Evolutionary conservation across 2,888 invertebrate species (phyloP), one percentile per base, ranked within the genome.

Genomic region (Dendrolimus pini): DNA sequence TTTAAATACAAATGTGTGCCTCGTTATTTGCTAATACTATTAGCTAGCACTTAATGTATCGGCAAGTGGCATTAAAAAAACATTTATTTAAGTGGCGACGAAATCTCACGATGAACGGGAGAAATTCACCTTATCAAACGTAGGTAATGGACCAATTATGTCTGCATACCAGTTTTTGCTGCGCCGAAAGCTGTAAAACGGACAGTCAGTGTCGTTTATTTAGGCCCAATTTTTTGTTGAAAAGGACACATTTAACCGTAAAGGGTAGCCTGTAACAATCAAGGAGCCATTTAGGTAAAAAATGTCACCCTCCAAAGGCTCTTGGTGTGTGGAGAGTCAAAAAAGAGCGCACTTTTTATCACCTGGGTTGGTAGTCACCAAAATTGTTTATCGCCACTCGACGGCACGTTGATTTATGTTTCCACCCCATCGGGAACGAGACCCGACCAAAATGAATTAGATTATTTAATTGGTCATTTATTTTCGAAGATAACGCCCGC

Each of bases 391-490:
- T 90, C 89, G 81, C 86, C 82, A 85, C 89, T 89, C 80, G 77
- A 82, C 78, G 81, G 78, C 82, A 77, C 83, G 89, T 87, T 89
- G 89, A 90, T 90, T 89, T 89, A 89, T 88, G 78, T 74, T 82
- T 88, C 88, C 87, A 86, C 82, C 87, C 87, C 75, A 72, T 74
- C 71, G 69, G 80, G 78, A 74, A 75, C 68, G 71, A 70, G 71
- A 66, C 75, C 77, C 74, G 69, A 72, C 78, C 74, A 69, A 82
- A 88, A 89, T 85, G 85, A 87, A 88, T 89, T 86, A 89, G 85
- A 88, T 86, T 86, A 74, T 85, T 86, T 88, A 89, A 89, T 89
- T 89, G 89, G 88, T 87, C 89, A 86, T 90, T 89, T 88, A 88
- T 89, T 89, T 82, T 73, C 61, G 69, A 77, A 82, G 89, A 89